Evolutionary conservation across 2,888 invertebrate genomes (phyloP).

Genomic region (Luperina nickerlii): DNA sequence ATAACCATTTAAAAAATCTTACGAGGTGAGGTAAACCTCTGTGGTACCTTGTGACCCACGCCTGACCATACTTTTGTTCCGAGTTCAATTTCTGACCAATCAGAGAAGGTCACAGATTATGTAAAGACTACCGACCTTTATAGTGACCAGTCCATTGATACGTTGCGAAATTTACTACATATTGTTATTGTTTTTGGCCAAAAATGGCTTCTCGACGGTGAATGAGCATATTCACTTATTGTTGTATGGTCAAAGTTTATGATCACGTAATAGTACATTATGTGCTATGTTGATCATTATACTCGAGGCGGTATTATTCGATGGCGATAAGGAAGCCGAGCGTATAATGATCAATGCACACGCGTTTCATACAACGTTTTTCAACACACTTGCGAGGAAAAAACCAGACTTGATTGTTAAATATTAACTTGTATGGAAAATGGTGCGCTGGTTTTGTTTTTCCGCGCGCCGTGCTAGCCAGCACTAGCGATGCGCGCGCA

Average conservation of each 20-base stretch:
- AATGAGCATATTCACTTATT: constrained; percentile 14
- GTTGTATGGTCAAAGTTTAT: constrained; percentile 26
- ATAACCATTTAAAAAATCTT: constrained; percentile 47
- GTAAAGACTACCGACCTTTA: constrained; percentile 39
- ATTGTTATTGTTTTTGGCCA: constrained; percentile 42
- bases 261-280: constrained; percentile 5
- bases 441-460: no score
- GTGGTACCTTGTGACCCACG: constrained; percentile 61
- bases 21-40: constrained; percentile 57
- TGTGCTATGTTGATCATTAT: no score
- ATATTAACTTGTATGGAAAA: no score
- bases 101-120: constrained; percentile 50
- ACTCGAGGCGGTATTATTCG: no score
- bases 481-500: no score
- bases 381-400: no score
- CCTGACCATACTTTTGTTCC: constrained; percentile 52
- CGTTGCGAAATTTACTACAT: constrained; percentile 50
- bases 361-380: no score
- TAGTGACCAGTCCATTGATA: constrained; percentile 33
- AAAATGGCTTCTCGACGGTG: constrained; percentile 46
- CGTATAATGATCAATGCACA: no score
- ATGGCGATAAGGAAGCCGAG: no score
- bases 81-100: constrained; percentile 50
- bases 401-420: no score
- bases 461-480: no score